phyloP scores from a whole-genome alignment of 2,113 vertebrate species.

The Erpornis zantholeuca region DNA sequence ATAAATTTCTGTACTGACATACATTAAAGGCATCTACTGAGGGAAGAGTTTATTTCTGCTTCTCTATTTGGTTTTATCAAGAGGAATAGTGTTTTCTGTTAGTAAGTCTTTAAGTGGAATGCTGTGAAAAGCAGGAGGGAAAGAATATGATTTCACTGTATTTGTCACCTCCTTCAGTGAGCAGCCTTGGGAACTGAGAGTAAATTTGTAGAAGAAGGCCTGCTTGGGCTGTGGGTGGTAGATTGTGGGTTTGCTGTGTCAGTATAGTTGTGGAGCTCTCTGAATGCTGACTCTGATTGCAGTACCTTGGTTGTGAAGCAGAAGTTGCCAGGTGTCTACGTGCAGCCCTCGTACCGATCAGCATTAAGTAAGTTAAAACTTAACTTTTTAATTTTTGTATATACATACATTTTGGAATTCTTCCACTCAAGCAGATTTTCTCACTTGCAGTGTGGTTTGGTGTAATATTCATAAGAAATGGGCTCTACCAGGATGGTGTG shows the following conservation, averaged over 20 bases:
- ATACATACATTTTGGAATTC: background rate
- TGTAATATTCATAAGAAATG: constrained; percentile 97
- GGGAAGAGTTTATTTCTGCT: background rate
- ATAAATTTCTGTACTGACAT: background rate
- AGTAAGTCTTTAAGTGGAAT: background rate
- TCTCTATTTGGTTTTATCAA: background rate
- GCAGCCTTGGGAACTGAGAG: background rate
- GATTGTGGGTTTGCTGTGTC: background rate
- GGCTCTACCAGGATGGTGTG: constrained; percentile 96
- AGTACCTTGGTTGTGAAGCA: constrained; percentile 97
- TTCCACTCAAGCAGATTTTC: background rate
- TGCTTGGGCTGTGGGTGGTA: background rate
- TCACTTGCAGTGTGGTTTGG: constrained; percentile 94
- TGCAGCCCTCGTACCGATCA: constrained; percentile 95
- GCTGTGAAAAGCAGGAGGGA: background rate
- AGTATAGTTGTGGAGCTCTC: background rate
- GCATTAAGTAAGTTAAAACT: constrained; percentile 87
- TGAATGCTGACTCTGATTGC: constrained; percentile 47
- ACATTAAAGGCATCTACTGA: background rate
- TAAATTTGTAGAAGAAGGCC: background rate
- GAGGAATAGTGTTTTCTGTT: background rate
- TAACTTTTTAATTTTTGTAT: background rate
- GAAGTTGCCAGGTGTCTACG: constrained; percentile 94
- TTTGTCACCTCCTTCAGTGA: background rate
- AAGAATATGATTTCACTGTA: background rate